Evolutionary conservation across 2,113 vertebrate genomes (phyloP).

Genomic region (Scopus umbretta): DNA sequence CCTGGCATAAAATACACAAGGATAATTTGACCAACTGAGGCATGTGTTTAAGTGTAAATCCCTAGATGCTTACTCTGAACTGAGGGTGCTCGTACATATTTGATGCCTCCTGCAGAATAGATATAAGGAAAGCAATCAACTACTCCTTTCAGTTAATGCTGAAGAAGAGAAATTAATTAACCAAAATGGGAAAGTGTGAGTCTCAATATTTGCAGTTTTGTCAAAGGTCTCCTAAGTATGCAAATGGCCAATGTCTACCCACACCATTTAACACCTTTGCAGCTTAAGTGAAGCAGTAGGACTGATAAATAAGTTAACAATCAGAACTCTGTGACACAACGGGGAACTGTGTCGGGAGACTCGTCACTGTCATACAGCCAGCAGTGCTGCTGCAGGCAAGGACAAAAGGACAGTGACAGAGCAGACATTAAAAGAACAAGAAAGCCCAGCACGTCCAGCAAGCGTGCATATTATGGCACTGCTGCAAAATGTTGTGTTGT

Average conservation of each 20-base stretch:
- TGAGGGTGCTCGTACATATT: not conserved
- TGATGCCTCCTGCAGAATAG: not conserved
- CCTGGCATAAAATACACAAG: not conserved
- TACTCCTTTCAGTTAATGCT: not conserved
- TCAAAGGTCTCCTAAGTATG: not conserved
- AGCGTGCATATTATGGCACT: not conserved
- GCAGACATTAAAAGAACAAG: not conserved
- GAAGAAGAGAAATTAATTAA: not conserved
- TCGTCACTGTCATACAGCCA: not conserved
- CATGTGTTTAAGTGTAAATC: not conserved
- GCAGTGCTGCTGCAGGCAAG: conserved; percentile 12
- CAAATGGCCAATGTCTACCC: not conserved
- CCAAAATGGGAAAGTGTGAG: not conserved
- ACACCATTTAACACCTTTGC: not conserved
- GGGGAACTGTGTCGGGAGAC: not conserved
- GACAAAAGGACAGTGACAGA: not conserved
- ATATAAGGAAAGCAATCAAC: not conserved
- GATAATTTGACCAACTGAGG: not conserved
- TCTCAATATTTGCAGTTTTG: not conserved
- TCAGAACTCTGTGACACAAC: not conserved
- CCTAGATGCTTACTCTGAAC: not conserved
- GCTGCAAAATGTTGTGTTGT: not conserved
- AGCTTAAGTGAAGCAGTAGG: not conserved
- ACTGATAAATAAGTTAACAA: not conserved
- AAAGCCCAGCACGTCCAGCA: not conserved